Evolutionary conservation across 2,113 vertebrate genomes (phyloP), one percentile per base, ranked within the genome.

Genomic region (Bubo bubo): DNA sequence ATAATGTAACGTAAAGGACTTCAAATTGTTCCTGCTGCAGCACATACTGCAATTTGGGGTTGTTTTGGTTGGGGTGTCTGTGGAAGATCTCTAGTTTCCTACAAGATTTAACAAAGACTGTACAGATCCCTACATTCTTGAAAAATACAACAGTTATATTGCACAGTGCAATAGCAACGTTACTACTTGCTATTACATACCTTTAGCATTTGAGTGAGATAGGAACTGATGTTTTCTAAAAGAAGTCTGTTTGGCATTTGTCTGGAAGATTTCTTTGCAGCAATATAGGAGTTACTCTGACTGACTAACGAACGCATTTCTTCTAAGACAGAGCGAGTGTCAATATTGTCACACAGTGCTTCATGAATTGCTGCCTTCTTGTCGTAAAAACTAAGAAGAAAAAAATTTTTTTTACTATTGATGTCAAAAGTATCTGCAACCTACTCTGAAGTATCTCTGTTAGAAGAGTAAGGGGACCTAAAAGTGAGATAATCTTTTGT

Each of bases 291-390:
- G 98, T 99, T 99, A 97, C 99, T 98, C 86, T 98, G 99, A 90
- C 98, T 87, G 68, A 99, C 99, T 73, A 99, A 98, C 0, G 98
- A 96, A 17, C 99, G 98, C 98, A 99, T 99, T 95, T 99, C 99
- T 93, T 99, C 99, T 98, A 99, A 87, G 80, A 96, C 99, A 0
- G 98, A 96, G 79, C 99, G 99, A 1, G 99, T 99, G 97, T 99
- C 99, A 23, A 99, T 74, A 66, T 99, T 99, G 93, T 99, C 99
- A 55, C 99, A 99, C 83, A 99, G 97, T 2, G 99, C 99, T 88
- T 97, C 97, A 6, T 99, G 99, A 22, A 99, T 90, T 2, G 98
- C 97, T 1, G 94, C 83, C 97, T 99, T 99, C 98, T 97, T 99
- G 81, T 98, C 96, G 1, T 97, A 99, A 97, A 99, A 99, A 86